These are phyloP conservation scores for Nephrotoma guestfalica DNA, from an alignment of 2,888 invertebrate species.

Conservation along the genomic window DNA sequence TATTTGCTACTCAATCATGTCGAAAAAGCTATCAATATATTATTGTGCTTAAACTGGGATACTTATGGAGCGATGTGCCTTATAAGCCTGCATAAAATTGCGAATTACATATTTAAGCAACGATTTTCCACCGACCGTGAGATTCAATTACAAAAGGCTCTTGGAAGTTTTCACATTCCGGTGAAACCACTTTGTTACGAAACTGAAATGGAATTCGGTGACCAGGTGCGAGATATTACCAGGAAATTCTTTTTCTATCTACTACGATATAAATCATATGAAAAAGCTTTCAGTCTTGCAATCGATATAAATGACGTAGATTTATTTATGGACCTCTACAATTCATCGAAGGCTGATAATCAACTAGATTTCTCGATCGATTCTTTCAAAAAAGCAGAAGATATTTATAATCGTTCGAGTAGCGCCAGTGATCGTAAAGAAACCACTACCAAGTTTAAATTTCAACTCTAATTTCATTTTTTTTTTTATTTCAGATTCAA, in stretches of 20 bases:
- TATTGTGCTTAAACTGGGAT: constrained; percentile 61
- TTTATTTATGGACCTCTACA: constrained; percentile 70
- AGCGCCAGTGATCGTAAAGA: constrained; percentile 27
- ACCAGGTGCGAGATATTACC: constrained; percentile 66
- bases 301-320: constrained; percentile 78
- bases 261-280: constrained; percentile 61
- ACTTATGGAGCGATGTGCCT: constrained; percentile 59
- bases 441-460: not conserved
- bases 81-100: constrained; percentile 55
- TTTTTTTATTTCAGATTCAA: constrained; percentile 37
- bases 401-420: constrained; percentile 22
- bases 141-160: constrained; percentile 55
- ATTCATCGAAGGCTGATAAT: constrained; percentile 48
- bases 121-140: constrained; percentile 26
- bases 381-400: constrained; percentile 51
- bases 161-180: constrained; percentile 68
- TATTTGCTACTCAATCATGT: constrained; percentile 48
- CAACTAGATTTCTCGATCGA: constrained; percentile 46
- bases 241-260: constrained; percentile 77
- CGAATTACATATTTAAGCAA: constrained; percentile 40
- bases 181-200: constrained; percentile 48
- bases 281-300: constrained; percentile 72
- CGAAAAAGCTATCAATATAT: constrained; percentile 52
- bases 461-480: not conserved
- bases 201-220: constrained; percentile 57